A percentile compares a stretch with the other conserved stretches of the same genome.
phyloP scores from a whole-genome alignment of 1,140 invertebrate genomes.

The Macrosteles quadrilineatus region DNA sequence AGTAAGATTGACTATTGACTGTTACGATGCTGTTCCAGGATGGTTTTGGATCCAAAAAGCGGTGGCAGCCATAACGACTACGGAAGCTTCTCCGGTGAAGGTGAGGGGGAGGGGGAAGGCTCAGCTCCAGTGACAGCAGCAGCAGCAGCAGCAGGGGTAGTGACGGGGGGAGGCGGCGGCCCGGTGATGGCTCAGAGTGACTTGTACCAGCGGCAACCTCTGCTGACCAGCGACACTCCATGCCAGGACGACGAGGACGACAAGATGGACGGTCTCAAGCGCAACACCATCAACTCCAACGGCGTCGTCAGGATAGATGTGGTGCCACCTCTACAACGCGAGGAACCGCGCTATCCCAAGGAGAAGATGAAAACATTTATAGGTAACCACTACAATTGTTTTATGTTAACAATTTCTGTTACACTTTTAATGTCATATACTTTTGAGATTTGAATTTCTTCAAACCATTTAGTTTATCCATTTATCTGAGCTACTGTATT shows the following conservation, averaged over 20 bases:
- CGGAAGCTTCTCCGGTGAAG: conserved; percentile 54
- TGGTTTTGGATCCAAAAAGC: conserved; percentile 59
- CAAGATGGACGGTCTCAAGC: conserved; percentile 49
- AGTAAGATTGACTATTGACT: not conserved
- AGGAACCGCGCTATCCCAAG: conserved; percentile 66
- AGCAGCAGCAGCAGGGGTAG: conserved; percentile 51
- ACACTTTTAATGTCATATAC: no score
- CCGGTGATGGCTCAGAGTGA: conserved; percentile 45
- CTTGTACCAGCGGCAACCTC: conserved; percentile 50
- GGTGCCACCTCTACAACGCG: conserved; percentile 57
- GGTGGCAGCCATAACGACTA: conserved; percentile 57
- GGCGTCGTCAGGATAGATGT: conserved; percentile 57
- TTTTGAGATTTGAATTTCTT: no score
- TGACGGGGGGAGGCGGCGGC: conserved; percentile 43
- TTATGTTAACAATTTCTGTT: no score
- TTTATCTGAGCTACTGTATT: no score
- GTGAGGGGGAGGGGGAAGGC: conserved; percentile 15
- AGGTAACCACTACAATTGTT: conserved; percentile 54
- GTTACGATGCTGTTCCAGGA: conserved; percentile 49
- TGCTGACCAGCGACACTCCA: no score
- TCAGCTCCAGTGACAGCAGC: conserved; percentile 49
- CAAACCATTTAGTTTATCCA: no score
- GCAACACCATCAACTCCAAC: conserved; percentile 50
- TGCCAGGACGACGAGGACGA: conserved; percentile 54
- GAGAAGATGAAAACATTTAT: conserved; percentile 71